Evolutionary conservation across 2,888 invertebrate genomes (phyloP).

Genomic region (Nemotelus pantherinus): DNA sequence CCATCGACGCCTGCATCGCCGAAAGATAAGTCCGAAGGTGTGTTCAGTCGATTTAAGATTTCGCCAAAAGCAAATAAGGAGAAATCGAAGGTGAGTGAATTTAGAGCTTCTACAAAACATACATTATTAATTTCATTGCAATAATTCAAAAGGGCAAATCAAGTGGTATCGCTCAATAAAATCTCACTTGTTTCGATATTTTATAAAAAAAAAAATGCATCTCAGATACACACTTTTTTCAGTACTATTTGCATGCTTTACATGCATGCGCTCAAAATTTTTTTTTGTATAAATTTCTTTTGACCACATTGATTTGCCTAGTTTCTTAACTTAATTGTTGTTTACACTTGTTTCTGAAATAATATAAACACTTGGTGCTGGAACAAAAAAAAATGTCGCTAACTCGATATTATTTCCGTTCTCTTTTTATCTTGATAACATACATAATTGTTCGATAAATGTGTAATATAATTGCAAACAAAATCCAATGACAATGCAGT

Average conservation of each 20-base stretch:
- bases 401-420: constrained; percentile 38
- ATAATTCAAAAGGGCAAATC: background rate
- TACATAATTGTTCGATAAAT: constrained; percentile 30
- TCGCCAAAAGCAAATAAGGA: constrained; percentile 71
- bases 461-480: constrained; percentile 28
- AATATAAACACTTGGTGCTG: constrained; percentile 8
- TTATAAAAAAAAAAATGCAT: too few species aligned
- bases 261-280: too few species aligned
- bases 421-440: constrained; percentile 18
- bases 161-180: background rate
- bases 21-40: constrained; percentile 54
- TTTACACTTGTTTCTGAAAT: too few species aligned
- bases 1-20: constrained; percentile 58
- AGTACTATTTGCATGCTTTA: too few species aligned
- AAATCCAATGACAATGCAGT: constrained; percentile 62
- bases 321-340: too few species aligned
- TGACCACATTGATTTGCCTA: too few species aligned
- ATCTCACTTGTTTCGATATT: background rate
- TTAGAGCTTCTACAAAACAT: background rate
- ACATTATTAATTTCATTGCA: background rate
- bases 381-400: constrained; percentile 33
- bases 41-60: constrained; percentile 70
- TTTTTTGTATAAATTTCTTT: too few species aligned
- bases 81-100: constrained; percentile 69
- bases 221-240: too few species aligned